A percentile compares a stretch with the other conserved stretches of the same genome.
These are phyloP conservation scores for Drosophila prosaltans DNA, from an alignment of 1,140 invertebrate species.

Conservation along the genomic window DNA sequence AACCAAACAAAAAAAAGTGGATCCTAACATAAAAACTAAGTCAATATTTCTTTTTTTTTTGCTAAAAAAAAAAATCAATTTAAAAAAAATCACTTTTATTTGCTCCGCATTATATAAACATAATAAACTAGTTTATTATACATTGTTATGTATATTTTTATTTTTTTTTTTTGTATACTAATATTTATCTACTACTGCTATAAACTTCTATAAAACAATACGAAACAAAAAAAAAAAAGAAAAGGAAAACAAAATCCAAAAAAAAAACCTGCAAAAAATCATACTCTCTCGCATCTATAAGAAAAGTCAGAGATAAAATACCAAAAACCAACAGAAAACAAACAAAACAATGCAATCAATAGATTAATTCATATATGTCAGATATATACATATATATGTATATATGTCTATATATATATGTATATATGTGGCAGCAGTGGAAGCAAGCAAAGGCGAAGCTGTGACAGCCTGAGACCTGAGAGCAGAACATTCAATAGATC, in stretches of 20 bases:
- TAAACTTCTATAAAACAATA: constrained; percentile 72
- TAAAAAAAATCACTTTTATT: constrained; percentile 48
- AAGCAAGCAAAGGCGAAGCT: constrained; percentile 8
- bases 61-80: constrained; percentile 46
- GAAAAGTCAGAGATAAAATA: constrained; percentile 13
- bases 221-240: constrained; percentile 60
- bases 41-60: constrained; percentile 64
- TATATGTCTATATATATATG: neutral
- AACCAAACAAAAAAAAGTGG: constrained; percentile 32
- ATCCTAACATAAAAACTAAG: constrained; percentile 54
- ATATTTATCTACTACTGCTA: constrained; percentile 60
- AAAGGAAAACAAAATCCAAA: constrained; percentile 51
- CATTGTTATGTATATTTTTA: constrained; percentile 12
- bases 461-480: neutral
- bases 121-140: constrained; percentile 72
- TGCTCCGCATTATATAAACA: constrained; percentile 66
- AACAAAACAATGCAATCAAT: neutral
- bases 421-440: neutral
- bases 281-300: neutral
- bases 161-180: constrained; percentile 72
- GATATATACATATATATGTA: neutral
- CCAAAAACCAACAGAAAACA: constrained; percentile 47
- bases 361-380: neutral
- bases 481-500: neutral
- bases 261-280: constrained; percentile 1